These are phyloP conservation scores for Tachypleus tridentatus DNA, from an alignment of 1,140 invertebrate genomes.

Conservation along the genomic window DNA sequence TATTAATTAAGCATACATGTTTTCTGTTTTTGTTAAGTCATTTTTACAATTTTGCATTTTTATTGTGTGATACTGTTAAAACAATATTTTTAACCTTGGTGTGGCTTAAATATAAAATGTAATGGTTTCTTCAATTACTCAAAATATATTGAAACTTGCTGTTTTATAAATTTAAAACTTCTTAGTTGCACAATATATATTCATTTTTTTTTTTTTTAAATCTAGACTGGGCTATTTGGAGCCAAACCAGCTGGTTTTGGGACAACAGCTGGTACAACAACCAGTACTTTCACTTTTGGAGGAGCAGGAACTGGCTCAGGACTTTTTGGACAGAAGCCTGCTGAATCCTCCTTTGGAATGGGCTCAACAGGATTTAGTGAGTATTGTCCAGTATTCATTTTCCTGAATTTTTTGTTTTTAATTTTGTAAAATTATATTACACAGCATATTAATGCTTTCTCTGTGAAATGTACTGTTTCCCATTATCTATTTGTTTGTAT, in stretches of 20 bases:
- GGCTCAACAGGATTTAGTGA: conserved; percentile 15
- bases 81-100: background rate
- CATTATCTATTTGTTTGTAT: too few relatives aligned
- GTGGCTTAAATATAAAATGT: background rate
- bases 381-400: too few relatives aligned
- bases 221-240: conserved; percentile 22
- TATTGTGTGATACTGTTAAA: too few relatives aligned
- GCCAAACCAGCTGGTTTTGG: conserved; percentile 27
- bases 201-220: background rate
- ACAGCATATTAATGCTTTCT: too few relatives aligned
- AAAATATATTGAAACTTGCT: background rate
- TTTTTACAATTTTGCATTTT: too few relatives aligned
- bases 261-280: conserved; percentile 25
- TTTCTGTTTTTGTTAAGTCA: too few relatives aligned
- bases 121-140: background rate
- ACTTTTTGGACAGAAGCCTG: conserved; percentile 26
- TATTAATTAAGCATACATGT: too few relatives aligned
- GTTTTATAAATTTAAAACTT: too few relatives aligned
- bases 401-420: too few relatives aligned
- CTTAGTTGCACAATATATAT: too few relatives aligned
- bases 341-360: conserved; percentile 28
- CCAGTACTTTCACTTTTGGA: conserved; percentile 40
- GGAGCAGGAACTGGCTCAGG: conserved; percentile 31
- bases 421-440: too few relatives aligned
- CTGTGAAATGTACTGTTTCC: too few relatives aligned